A percentile compares a stretch with the other conserved stretches of the same genome.
phyloP scores from a whole-genome alignment of 30 jellyfish, hydroid and myxozoan species.

The Hydra vulgaris region DNA sequence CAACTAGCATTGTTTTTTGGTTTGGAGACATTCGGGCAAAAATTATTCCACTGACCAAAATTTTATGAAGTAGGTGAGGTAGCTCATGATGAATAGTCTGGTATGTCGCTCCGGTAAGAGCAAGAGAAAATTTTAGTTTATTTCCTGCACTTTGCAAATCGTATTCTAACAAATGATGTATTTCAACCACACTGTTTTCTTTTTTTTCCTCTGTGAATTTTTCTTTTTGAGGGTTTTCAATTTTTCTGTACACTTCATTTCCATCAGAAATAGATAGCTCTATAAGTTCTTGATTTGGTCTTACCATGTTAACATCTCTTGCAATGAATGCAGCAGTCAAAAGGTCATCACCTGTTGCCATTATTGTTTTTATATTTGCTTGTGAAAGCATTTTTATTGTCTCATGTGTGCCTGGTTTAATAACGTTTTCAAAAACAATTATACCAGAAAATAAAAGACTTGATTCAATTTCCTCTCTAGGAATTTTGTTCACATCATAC shows the following conservation, averaged over 20 bases:
- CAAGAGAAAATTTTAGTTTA: neutral
- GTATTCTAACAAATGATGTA: neutral
- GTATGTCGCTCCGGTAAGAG: constrained; percentile 22
- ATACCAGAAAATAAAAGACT: constrained; percentile 29
- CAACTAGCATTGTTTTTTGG: constrained; percentile 37
- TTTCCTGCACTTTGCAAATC: neutral
- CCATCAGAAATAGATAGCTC: neutral
- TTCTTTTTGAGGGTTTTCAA: too few species aligned
- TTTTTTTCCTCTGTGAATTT: neutral
- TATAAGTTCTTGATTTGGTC: constrained; percentile 1
- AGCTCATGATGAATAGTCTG: neutral
- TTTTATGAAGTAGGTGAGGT: neutral
- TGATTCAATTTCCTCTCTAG: constrained; percentile 23
- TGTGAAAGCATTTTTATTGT: constrained; percentile 4
- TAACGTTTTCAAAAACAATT: constrained; percentile 26
- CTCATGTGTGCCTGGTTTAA: constrained; percentile 1
- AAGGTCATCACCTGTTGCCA: constrained; percentile 61
- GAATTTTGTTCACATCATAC: constrained; percentile 1
- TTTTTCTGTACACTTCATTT: neutral
- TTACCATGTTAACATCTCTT: constrained; percentile 3
- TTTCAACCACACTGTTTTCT: neutral
- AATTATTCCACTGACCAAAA: constrained; percentile 16
- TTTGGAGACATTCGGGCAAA: constrained; percentile 53
- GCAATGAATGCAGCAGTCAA: constrained; percentile 41
- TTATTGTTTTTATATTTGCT: constrained; percentile 29